phyloP scores from a whole-genome alignment of 2,888 invertebrate genomes.

The Cheilosia soror region DNA sequence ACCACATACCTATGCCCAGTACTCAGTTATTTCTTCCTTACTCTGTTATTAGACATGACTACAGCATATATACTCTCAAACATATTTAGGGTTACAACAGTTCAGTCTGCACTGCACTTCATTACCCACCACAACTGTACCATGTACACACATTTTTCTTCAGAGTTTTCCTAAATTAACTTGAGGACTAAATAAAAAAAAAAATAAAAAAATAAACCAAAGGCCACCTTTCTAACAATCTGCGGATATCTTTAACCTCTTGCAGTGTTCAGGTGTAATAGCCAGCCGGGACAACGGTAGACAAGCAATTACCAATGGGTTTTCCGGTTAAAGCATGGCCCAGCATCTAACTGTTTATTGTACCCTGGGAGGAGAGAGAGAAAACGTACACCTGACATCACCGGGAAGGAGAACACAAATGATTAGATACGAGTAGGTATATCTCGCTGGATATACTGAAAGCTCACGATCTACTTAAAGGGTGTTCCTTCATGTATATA shows the following conservation, averaged over 20 bases:
- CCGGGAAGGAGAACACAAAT: conserved; percentile 58
- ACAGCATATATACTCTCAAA: conserved; percentile 7
- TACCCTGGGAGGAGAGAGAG: neutral
- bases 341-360: conserved; percentile 63
- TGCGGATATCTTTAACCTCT: conserved; percentile 70
- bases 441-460: conserved; percentile 19
- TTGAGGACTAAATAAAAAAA: conserved; percentile 26
- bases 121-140: conserved; percentile 56
- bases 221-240: conserved; percentile 59
- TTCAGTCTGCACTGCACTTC: conserved; percentile 50
- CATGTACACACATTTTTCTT: conserved; percentile 47
- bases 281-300: conserved; percentile 62
- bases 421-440: conserved; percentile 44
- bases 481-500: conserved; percentile 61
- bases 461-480: conserved; percentile 75
- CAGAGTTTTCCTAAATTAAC: conserved; percentile 52
- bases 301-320: conserved; percentile 70
- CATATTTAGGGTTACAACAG: conserved; percentile 44
- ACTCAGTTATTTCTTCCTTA: neutral
- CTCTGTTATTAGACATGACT: neutral
- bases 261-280: conserved; percentile 70
- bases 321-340: conserved; percentile 43
- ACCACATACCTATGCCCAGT: neutral
- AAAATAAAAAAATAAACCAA: conserved; percentile 9
- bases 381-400: conserved; percentile 70